Base-by-base conservation (phyloP, 2,797 vertebrate genomes). In the Uromys caudimaculatus region DNA sequence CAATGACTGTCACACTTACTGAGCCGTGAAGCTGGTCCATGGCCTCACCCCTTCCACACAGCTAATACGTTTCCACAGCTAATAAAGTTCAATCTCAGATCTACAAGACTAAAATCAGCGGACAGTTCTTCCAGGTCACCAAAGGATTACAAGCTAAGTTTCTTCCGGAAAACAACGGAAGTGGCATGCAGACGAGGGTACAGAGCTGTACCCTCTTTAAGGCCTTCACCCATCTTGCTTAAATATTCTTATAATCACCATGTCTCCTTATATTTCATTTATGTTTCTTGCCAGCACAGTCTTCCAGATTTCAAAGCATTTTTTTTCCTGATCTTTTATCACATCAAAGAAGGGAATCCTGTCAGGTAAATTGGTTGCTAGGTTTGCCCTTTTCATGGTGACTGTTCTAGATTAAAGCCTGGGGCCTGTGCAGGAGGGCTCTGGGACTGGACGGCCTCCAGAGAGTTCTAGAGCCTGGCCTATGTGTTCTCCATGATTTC, bases 401-500 rank as follows among this genome's bases (percentile, higher is more conserved):
- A 93, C 76, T 47, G 1, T 85, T 97, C 69, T 82, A 94, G 73
- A 94, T 92, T 44, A 81, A 90, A 93, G 64, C 50, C 77, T 82
- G 67, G 58, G 75, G 50, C 38, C 47, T 44, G 24, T 64, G 58
- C 58, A 7, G 58, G 41, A 73, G 7, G 32, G n/a, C 35, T 29
- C 50, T 75, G 69, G 32, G 71, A 60, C 41, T 62, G 27, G 38
- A 11, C 29, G 87, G 14, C 24, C 50, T 10, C 1, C 19, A 54
- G 84, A 56, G n/a, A 67, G 32, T 29, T 93, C 76, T 88, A 24
- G 29, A 84, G 23, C 23, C 69, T 38, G 58, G 47, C 1, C 0
- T 12, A 5, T 23, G 2, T 16, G 4, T 44, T 50, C 52, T 41
- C 11, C 35, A 2, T 23, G 79, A 77, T 38, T 76, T 81, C 24